Base-by-base conservation (phyloP, 2,797 vertebrate genomes). In the Threskiornis aethiopicus region DNA sequence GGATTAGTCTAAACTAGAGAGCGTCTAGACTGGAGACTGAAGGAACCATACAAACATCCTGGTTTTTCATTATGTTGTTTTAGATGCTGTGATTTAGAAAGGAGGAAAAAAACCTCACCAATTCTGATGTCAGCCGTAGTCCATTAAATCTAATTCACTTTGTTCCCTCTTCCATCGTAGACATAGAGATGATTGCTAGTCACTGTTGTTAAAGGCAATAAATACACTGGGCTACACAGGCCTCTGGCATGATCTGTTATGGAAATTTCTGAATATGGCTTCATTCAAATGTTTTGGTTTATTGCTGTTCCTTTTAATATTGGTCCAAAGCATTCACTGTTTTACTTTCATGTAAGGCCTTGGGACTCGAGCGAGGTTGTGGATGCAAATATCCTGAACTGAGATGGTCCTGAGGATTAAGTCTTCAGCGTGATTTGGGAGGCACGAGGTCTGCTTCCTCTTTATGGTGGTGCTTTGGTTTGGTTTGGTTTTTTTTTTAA, bases 11-110 rank as follows among this genome's bases (percentile, higher is more conserved):
- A 51, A 95, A 91, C 89, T 75, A 47, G 88, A 46, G 84, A 61
- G 90, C 51, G 95, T 96, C 92, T 96, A 94, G 94, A 94, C 96
- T 96, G 84, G 71, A 77, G 95, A 69, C 94, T 75, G 73, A 85
- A 93, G 88, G 93, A 93, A 77, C 66, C 31, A 4, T 67, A 41
- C 75, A 73, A 87, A 91, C 39, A 57, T 84, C 86, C 93, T 89
- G 37, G 2, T 44, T 84, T 75, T 84, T 93, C 93, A 91, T 95
- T 65, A 82, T 29, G 41, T 42, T 75, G 61, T 94, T 25, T 91
- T 82, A 90, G 93, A 76, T 2, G 3, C 89, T 78, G 88, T 54
- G 91, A 78, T 90, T 93, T 91, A 73, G 84, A 55, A 58, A 93
- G 89, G 94, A 84, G 89, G 54, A 72, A 66, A 84, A 41, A 93